Evolutionary conservation across 2,797 vertebrate genomes (phyloP).

Genomic region (Falco rusticolus): DNA sequence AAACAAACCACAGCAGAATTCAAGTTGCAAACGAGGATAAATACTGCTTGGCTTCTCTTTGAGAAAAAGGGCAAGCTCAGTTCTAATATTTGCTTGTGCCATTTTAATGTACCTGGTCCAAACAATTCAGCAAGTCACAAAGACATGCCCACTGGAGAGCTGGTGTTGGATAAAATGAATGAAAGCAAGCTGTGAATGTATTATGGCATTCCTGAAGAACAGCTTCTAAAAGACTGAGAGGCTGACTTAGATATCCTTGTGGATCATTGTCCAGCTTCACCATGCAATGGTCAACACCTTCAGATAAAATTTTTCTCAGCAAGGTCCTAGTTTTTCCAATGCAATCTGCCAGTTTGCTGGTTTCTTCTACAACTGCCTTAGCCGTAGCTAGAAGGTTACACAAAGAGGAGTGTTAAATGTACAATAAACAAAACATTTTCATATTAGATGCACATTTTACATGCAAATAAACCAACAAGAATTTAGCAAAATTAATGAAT

Average conservation of each 20-base stretch:
- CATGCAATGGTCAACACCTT: conserved; percentile 97
- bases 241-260: conserved; percentile 95
- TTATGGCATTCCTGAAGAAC: conserved; percentile 98
- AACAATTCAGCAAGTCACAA: conserved; percentile 95
- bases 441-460: not conserved
- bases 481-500: not conserved
- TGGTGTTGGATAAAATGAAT: conserved; percentile 97
- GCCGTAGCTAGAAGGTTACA: conserved; percentile 84
- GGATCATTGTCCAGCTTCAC: conserved; percentile 97
- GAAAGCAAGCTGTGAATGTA: conserved; percentile 98
- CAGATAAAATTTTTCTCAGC: conserved; percentile 96
- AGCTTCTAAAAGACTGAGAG: conserved; percentile 92
- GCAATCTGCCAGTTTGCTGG: conserved; percentile 96
- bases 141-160: conserved; percentile 98
- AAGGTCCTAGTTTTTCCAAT: conserved; percentile 97
- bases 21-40: not conserved
- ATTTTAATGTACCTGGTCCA: conserved; percentile 88
- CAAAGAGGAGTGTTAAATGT: not conserved
- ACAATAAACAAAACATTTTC: not conserved
- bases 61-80: not conserved
- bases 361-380: conserved; percentile 98
- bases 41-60: not conserved
- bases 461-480: not conserved
- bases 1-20: not conserved
- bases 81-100: not conserved